Conservation (phyloP, 1,140 invertebrate species). For the Latrodectus geometricus region DNA sequence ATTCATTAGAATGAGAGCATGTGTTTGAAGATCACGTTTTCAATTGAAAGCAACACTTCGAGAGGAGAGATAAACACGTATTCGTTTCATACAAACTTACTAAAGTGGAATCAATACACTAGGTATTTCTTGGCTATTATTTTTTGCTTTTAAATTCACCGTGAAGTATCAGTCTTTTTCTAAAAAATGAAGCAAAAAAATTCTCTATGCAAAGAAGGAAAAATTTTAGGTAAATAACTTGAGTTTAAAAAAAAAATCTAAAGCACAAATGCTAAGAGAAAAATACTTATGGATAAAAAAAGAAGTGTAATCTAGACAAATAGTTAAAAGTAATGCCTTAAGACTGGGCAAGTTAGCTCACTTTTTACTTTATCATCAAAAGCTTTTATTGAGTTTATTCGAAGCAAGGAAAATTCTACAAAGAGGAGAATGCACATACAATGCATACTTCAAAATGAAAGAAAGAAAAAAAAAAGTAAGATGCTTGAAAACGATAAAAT, state of each 20-base stretch:
- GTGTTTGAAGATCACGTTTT: conserved; percentile 20
- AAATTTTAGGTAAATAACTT: conserved; percentile 45
- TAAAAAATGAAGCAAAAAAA: not conserved
- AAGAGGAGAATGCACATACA: not conserved
- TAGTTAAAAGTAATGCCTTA: conserved; percentile 4
- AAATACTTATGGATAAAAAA: conserved; percentile 6
- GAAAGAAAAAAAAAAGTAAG: conserved; percentile 26
- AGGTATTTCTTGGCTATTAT: conserved; percentile 5
- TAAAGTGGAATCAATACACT: conserved; percentile 46
- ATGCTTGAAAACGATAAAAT: conserved; percentile 20
- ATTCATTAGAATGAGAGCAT: conserved; percentile 48
- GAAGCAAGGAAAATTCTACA: not conserved
- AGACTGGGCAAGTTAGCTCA: conserved; percentile 17
- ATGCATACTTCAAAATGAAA: conserved; percentile 1
- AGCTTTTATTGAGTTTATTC: conserved; percentile 35
- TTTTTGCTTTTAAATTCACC: conserved; percentile 3
- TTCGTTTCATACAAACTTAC: conserved; percentile 6
- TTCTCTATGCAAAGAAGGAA: conserved; percentile 16
- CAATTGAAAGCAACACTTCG: conserved; percentile 18
- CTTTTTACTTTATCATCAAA: conserved; percentile 2
- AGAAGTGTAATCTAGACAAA: conserved; percentile 1
- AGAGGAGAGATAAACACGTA: not conserved
- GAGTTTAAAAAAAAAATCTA: conserved; percentile 22
- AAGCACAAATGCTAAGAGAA: not conserved
- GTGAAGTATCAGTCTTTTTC: conserved; percentile 10